Evolutionary conservation across 2,797 vertebrate species (phyloP).

Genomic region (Euthynnus affinis): DNA sequence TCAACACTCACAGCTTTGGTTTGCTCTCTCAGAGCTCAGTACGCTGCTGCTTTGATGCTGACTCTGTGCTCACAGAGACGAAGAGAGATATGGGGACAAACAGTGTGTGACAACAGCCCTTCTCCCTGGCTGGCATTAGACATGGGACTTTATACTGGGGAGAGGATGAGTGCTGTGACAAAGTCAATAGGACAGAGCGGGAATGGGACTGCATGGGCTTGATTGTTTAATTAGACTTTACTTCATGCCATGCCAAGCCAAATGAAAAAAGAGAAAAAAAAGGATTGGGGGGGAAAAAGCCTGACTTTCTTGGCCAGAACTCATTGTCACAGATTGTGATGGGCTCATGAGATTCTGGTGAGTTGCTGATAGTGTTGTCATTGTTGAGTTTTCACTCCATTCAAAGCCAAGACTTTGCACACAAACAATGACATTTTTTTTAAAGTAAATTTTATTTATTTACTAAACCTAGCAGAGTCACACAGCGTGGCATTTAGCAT

Average conservation of each 20-base stretch:
- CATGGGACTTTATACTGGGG: conserved; percentile 77
- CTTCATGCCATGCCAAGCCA: conserved; percentile 76
- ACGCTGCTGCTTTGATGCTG: conserved; percentile 80
- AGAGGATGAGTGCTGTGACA: conserved; percentile 82
- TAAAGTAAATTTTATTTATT: conserved; percentile 38
- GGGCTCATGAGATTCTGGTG: conserved; percentile 80
- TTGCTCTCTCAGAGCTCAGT: conserved; percentile 71
- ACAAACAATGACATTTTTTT: conserved; percentile 50
- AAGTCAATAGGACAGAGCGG: conserved; percentile 82
- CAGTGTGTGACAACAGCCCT: conserved; percentile 77
- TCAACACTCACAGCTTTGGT: conserved; percentile 69
- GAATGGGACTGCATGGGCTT: conserved; percentile 76
- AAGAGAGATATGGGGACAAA: conserved; percentile 74
- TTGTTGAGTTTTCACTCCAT: conserved; percentile 66
- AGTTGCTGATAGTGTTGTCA: conserved; percentile 80
- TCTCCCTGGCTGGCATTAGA: conserved; percentile 76
- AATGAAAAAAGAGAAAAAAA: conserved; percentile 63
- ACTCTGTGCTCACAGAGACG: conserved; percentile 72
- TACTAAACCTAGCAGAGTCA: conserved; percentile 23
- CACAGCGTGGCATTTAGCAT: conserved; percentile 15
- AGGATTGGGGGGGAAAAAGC: conserved; percentile 49
- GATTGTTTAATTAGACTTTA: conserved; percentile 89
- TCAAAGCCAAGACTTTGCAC: conserved; percentile 64
- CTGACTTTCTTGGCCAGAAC: conserved; percentile 71
- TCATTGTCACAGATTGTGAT: conserved; percentile 79